A percentile compares a stretch with the other conserved stretches of the same genome.
phyloP scores from a whole-genome alignment of 2,113 vertebrate species.

The Edolisoma coerulescens region DNA sequence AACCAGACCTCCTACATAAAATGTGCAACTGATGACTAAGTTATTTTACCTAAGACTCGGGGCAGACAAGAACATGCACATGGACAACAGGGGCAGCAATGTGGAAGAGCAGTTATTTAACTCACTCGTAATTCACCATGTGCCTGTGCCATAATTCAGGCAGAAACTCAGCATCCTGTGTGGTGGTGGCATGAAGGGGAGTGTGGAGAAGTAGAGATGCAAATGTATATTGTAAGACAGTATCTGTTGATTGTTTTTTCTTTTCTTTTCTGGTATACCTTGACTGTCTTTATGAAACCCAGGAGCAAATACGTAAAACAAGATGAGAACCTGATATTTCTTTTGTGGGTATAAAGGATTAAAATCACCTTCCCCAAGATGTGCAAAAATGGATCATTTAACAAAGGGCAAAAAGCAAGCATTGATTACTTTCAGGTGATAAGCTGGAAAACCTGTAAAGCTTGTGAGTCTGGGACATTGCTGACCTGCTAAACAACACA shows the following conservation, averaged over 20 bases:
- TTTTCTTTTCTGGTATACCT: background rate
- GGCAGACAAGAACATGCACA: background rate
- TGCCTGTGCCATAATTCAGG: background rate
- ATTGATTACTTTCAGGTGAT: background rate
- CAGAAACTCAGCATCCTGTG: background rate
- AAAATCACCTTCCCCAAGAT: background rate
- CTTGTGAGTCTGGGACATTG: background rate
- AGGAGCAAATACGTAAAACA: background rate
- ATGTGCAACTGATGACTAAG: background rate
- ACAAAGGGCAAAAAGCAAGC: background rate
- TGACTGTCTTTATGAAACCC: background rate
- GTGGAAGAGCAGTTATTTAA: background rate
- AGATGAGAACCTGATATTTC: background rate
- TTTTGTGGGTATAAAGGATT: background rate
- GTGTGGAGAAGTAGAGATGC: background rate
- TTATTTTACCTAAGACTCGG: background rate
- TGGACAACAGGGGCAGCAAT: background rate
- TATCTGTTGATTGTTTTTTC: background rate
- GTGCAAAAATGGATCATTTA: background rate
- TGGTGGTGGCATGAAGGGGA: background rate
- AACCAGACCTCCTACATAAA: background rate
- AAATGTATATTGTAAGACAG: background rate
- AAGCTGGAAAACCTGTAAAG: background rate
- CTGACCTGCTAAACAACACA: background rate
- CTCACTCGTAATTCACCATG: background rate